Conservation (phyloP, 2,888 invertebrate species). For the Euclidia mi region DNA sequence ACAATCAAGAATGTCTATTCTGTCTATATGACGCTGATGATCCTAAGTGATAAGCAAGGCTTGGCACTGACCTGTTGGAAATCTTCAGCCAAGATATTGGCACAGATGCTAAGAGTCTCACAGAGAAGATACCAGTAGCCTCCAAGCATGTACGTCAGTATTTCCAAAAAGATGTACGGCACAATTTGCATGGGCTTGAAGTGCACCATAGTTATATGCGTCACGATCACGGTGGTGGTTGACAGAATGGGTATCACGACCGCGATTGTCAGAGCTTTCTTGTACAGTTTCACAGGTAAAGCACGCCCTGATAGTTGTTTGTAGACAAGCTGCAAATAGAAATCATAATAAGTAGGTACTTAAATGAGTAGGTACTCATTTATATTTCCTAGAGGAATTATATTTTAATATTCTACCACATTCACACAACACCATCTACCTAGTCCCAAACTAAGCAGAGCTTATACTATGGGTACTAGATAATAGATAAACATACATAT, state of each 20-base stretch:
- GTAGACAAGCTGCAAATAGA: slow-evolving; percentile 89
- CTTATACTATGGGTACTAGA: too few relatives aligned
- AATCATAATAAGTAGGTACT: too few relatives aligned
- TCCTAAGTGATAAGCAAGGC: too few relatives aligned
- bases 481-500: too few relatives aligned
- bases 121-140: slow-evolving; percentile 93
- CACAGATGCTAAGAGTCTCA: slow-evolving; percentile 91
- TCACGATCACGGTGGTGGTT: slow-evolving; percentile 91
- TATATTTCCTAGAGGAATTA: too few relatives aligned
- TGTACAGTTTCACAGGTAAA: slow-evolving; percentile 89
- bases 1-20: too few relatives aligned
- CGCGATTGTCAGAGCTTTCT: slow-evolving; percentile 90
- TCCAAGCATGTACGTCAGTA: slow-evolving; percentile 92
- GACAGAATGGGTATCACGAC: slow-evolving; percentile 91
- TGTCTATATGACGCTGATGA: too few relatives aligned
- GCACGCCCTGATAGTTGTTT: slow-evolving; percentile 90
- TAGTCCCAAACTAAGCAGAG: too few relatives aligned
- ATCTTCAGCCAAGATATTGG: slow-evolving; percentile 92
- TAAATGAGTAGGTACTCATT: too few relatives aligned
- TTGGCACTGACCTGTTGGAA: slow-evolving; percentile 90
- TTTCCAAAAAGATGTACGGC: slow-evolving; percentile 93
- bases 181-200: slow-evolving; percentile 91
- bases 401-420: too few relatives aligned
- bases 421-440: too few relatives aligned
- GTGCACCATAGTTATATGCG: slow-evolving; percentile 93